phyloP scores from a whole-genome alignment of 2,113 vertebrate species.

The Oryzias curvinotus region DNA sequence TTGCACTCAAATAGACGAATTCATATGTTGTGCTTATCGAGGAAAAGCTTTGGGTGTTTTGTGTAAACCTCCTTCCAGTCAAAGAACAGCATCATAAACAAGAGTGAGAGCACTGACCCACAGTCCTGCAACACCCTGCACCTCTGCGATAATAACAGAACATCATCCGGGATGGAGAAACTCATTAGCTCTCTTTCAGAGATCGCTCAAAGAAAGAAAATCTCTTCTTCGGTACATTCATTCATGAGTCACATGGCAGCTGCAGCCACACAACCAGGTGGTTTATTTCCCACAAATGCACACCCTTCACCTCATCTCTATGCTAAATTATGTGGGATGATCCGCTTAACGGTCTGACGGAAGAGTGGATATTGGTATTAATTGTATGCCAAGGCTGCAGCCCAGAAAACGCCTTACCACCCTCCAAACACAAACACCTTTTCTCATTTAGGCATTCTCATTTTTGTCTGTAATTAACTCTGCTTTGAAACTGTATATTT shows the following conservation, averaged over 20 bases:
- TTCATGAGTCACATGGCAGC: constrained; percentile 35
- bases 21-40: constrained; percentile 13
- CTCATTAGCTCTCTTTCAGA: constrained; percentile 12
- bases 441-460: too few species aligned
- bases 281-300: constrained; percentile 50
- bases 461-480: too few species aligned
- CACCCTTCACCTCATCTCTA: constrained; percentile 31
- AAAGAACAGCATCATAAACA: constrained; percentile 4
- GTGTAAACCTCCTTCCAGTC: constrained; percentile 1
- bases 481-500: too few species aligned
- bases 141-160: neutral
- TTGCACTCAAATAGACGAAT: constrained; percentile 12
- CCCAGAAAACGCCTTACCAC: too few species aligned
- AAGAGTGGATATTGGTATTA: too few species aligned
- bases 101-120: neutral
- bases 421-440: too few species aligned
- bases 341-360: too few species aligned
- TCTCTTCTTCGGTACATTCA: neutral
- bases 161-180: neutral
- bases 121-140: constrained; percentile 8
- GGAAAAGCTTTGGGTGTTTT: constrained; percentile 19
- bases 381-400: too few species aligned
- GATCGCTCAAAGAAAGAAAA: too few species aligned
- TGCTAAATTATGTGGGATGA: constrained; percentile 31
- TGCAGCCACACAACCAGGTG: constrained; percentile 27